Evolutionary conservation across 2,888 invertebrate genomes (phyloP).

Genomic region (Diploptera punctata): DNA sequence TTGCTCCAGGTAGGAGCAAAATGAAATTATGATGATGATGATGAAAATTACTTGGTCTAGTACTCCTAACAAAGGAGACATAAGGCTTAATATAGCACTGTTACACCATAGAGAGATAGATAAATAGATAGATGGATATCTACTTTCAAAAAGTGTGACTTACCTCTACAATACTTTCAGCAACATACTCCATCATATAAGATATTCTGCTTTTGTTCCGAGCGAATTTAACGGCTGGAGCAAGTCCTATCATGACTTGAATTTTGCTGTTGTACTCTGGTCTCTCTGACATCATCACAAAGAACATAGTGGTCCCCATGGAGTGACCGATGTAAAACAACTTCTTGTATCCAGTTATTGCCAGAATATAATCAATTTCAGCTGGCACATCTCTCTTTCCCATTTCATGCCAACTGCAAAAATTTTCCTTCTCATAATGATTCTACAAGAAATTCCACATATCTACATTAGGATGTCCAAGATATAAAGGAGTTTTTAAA

Average conservation of each 20-base stretch:
- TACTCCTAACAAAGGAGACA: too few relatives aligned
- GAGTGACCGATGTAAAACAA: conserved; percentile 32
- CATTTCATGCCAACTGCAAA: conserved; percentile 31
- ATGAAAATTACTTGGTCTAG: too few relatives aligned
- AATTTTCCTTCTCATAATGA: too few relatives aligned
- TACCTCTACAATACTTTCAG: neutral
- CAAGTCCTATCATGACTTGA: conserved; percentile 1
- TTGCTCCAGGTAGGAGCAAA: too few relatives aligned
- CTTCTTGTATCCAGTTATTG: conserved; percentile 8
- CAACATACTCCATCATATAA: neutral
- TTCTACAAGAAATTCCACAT: too few relatives aligned
- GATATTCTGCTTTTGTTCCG: neutral
- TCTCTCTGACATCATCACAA: conserved; percentile 12
- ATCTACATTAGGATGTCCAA: too few relatives aligned
- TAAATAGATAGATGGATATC: too few relatives aligned
- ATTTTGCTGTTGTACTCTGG: conserved; percentile 28
- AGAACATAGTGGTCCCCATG: conserved; percentile 31
- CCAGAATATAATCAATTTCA: neutral
- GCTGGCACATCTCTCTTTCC: conserved; percentile 23
- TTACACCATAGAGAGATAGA: too few relatives aligned
- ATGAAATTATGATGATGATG: too few relatives aligned
- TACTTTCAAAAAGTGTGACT: too few relatives aligned
- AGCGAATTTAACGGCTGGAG: neutral
- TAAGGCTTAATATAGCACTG: too few relatives aligned
- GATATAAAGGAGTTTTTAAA: too few relatives aligned